Percentiles rank a stretch among this genome's conserved stretches.
Evolutionary conservation across 2,797 vertebrate genomes (phyloP).

Genomic region (Protosalanx chinensis): DNA sequence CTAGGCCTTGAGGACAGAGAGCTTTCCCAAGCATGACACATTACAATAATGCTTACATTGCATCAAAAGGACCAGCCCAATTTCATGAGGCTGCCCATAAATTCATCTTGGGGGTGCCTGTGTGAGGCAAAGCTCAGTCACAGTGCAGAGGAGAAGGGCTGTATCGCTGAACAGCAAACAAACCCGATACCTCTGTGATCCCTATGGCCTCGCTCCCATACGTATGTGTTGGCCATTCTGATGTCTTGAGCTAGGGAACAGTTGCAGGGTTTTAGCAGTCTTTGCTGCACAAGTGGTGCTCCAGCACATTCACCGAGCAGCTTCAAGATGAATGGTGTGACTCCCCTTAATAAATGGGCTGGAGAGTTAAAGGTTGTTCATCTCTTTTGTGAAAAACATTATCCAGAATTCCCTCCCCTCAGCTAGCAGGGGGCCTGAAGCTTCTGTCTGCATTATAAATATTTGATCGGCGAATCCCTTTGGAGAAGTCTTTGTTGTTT

Average conservation of each 20-base stretch:
- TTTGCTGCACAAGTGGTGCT: neutral
- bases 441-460: slow-evolving; percentile 52
- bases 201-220: neutral
- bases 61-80: slow-evolving; percentile 56
- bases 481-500: slow-evolving; percentile 48
- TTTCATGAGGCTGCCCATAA: slow-evolving; percentile 49
- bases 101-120: slow-evolving; percentile 33
- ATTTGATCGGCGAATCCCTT: slow-evolving; percentile 57
- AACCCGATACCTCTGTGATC: neutral
- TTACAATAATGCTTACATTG: slow-evolving; percentile 63
- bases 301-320: slow-evolving; percentile 2
- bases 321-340: neutral
- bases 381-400: slow-evolving; percentile 38
- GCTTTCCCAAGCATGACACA: slow-evolving; percentile 56
- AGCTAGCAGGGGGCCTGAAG: slow-evolving; percentile 48
- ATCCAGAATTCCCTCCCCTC: slow-evolving; percentile 20
- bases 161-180: slow-evolving; percentile 30
- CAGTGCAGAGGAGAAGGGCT: slow-evolving; percentile 28
- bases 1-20: slow-evolving; percentile 47
- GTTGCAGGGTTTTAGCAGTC: neutral
- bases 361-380: slow-evolving; percentile 27
- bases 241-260: neutral
- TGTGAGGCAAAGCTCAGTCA: slow-evolving; percentile 51
- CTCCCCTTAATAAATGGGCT: neutral
- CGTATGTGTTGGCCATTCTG: neutral